Evolutionary conservation across 2,113 vertebrate species (phyloP).

Genomic region (Ceyx cyanopectus): DNA sequence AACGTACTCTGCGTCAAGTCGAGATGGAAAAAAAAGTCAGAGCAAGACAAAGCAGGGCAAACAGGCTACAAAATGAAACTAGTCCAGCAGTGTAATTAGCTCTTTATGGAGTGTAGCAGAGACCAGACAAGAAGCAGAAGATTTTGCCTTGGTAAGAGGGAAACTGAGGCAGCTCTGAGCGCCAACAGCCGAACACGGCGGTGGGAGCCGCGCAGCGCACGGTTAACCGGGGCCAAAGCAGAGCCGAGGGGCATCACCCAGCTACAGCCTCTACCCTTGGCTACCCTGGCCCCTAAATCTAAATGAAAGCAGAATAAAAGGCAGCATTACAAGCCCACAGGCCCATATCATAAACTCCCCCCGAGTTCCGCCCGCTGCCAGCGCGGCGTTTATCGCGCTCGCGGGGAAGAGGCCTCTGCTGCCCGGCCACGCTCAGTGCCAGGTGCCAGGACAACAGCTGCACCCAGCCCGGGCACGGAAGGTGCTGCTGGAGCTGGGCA

Average conservation of each 20-base stretch:
- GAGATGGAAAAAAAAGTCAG: not conserved
- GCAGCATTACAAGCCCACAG: not conserved
- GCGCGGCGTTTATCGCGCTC: rapidly evolving
- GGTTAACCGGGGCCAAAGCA: not conserved
- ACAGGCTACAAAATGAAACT: not conserved
- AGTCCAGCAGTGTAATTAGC: not conserved
- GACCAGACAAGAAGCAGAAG: not conserved
- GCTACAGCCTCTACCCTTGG: not conserved
- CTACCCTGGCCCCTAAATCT: not conserved
- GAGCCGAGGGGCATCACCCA: not conserved
- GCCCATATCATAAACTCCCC: not conserved
- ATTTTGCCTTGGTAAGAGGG: not conserved
- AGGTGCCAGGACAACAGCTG: not conserved
- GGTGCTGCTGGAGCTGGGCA: not conserved
- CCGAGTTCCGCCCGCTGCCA: not conserved
- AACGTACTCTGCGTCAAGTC: not conserved
- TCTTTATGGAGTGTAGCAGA: not conserved
- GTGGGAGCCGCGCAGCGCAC: rapidly evolving
- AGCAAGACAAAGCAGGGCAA: not conserved
- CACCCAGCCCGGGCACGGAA: not conserved
- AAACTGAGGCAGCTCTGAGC: not conserved
- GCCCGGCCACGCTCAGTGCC: not conserved
- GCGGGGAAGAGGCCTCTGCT: rapidly evolving
- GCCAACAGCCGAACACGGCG: not conserved
- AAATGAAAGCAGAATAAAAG: not conserved